Conservation (phyloP, 2,888 invertebrate genomes). For the Agrotis ipsilon region DNA sequence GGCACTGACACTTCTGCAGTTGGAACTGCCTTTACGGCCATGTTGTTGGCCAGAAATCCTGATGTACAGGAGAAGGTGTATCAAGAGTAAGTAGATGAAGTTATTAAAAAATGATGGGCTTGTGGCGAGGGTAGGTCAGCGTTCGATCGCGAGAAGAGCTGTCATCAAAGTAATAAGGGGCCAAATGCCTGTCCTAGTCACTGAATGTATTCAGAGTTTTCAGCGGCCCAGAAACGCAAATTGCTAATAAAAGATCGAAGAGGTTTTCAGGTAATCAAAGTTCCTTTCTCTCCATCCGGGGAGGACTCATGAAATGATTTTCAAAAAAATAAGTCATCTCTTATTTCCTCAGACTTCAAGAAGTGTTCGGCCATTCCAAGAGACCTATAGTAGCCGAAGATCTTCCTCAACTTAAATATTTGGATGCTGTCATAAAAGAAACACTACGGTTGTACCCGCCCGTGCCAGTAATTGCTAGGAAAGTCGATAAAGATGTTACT, state of each 20-base stretch:
- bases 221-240: too few relatives aligned
- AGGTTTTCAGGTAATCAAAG: too few relatives aligned
- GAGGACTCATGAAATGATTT: too few relatives aligned
- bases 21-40: conserved; percentile 67
- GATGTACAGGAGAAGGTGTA: conserved; percentile 74
- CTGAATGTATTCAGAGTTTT: too few relatives aligned
- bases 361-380: conserved; percentile 60
- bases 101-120: too few relatives aligned
- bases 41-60: conserved; percentile 70
- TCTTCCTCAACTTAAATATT: conserved; percentile 62
- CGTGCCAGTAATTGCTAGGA: conserved; percentile 66
- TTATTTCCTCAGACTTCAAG: conserved; percentile 51
- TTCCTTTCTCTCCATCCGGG: too few relatives aligned
- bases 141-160: too few relatives aligned
- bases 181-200: too few relatives aligned
- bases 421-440: conserved; percentile 71
- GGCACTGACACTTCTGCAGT: conserved; percentile 79
- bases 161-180: too few relatives aligned
- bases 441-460: conserved; percentile 70
- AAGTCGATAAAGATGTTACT: conserved; percentile 61
- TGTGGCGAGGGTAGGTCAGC: too few relatives aligned
- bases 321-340: not conserved
- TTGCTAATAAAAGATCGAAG: too few relatives aligned
- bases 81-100: conserved; percentile 66
- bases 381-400: conserved; percentile 60